Evolutionary conservation across 2,888 invertebrate species (phyloP).

Genomic region (Acleris cristana): DNA sequence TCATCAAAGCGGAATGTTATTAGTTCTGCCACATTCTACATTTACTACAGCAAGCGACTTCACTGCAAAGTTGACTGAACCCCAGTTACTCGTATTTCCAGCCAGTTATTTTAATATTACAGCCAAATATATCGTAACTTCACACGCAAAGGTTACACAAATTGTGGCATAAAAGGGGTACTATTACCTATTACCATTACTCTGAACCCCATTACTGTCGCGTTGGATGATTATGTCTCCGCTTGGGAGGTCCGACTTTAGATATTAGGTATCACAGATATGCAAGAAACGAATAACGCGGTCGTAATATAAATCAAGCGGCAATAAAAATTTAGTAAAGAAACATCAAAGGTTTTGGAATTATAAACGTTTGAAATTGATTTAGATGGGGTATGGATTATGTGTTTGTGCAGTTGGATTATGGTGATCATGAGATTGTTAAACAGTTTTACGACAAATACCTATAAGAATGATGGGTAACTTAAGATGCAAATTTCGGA

Average conservation of each 20-base stretch:
- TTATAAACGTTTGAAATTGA: constrained; percentile 22
- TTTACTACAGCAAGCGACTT: neutral
- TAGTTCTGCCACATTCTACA: too few relatives aligned
- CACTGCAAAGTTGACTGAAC: neutral
- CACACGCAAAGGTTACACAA: constrained; percentile 16
- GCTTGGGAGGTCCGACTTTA: constrained; percentile 26
- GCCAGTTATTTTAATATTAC: neutral
- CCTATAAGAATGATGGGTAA: too few relatives aligned
- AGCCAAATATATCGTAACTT: constrained; percentile 21
- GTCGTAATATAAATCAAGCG: constrained; percentile 33
- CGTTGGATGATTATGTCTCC: constrained; percentile 8
- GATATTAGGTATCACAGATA: constrained; percentile 24
- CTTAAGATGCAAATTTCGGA: too few relatives aligned
- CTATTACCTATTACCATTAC: constrained; percentile 24
- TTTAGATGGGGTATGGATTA: constrained; percentile 22
- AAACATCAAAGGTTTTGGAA: constrained; percentile 22
- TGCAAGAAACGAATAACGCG: constrained; percentile 19
- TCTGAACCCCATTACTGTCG: constrained; percentile 11
- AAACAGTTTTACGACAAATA: too few relatives aligned
- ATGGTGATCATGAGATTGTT: neutral
- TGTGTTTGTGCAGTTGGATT: constrained; percentile 9
- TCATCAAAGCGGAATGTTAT: too few relatives aligned
- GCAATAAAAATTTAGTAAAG: constrained; percentile 23
- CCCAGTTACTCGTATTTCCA: neutral
- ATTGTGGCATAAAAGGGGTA: constrained; percentile 23